phyloP scores from a whole-genome alignment of 2,797 vertebrate species.

The Mus caroli region DNA sequence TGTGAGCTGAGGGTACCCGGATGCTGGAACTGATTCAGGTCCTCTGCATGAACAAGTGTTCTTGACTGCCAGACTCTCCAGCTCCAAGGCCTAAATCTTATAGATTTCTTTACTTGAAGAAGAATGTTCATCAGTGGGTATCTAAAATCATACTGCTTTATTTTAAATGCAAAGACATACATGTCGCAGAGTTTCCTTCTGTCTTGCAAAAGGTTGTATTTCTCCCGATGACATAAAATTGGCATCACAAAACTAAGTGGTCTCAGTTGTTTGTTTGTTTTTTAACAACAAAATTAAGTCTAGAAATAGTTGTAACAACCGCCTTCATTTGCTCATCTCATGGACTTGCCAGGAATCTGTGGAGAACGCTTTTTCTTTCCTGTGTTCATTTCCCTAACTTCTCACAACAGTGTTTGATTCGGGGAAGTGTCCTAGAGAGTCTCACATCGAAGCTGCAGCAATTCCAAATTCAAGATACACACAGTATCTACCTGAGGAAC shows the following conservation, averaged over 20 bases:
- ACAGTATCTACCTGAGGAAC: neutral
- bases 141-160: conserved; percentile 53
- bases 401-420: neutral
- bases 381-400: neutral
- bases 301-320: neutral
- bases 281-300: conserved; percentile 34
- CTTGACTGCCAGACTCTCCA: neutral
- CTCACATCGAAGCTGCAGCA: neutral
- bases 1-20: neutral
- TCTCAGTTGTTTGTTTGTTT: neutral
- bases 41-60: neutral
- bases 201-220: neutral
- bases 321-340: neutral
- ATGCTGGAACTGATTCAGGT: neutral
- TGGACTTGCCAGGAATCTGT: neutral
- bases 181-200: neutral
- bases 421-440: neutral
- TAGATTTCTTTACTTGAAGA: conserved; percentile 29
- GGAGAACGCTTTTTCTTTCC: neutral
- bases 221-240: conserved; percentile 50
- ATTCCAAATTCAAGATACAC: neutral
- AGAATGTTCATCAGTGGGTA: neutral
- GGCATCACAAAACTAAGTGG: neutral
- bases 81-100: neutral
- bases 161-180: conserved; percentile 43